These are phyloP conservation scores for Cyprinodon tularosa DNA, from an alignment of 2,113 vertebrate species.

Conservation along the genomic window DNA sequence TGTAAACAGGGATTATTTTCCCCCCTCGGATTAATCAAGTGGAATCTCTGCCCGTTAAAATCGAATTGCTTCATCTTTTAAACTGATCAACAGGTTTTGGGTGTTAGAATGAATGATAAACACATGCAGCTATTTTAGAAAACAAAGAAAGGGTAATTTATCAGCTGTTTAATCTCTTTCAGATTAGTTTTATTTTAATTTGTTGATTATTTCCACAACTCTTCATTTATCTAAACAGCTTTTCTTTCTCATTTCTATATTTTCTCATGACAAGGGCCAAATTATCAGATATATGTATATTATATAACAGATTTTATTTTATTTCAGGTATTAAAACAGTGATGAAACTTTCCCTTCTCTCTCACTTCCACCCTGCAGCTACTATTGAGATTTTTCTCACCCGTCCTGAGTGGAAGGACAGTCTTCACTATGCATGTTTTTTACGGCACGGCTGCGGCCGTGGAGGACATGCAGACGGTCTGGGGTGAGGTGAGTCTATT, in stretches of 20 bases:
- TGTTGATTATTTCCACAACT: background rate
- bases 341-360: no score
- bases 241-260: background rate
- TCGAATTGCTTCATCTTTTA: background rate
- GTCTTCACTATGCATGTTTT: background rate
- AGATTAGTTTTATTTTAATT: no score
- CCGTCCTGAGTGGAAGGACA: background rate
- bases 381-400: background rate
- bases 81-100: background rate
- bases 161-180: background rate
- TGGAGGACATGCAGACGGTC: conserved; percentile 45
- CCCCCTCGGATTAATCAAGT: no score
- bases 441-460: conserved; percentile 13
- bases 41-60: background rate
- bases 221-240: background rate
- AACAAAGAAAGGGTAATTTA: background rate
- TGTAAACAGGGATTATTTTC: background rate
- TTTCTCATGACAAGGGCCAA: background rate
- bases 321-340: no score
- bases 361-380: background rate
- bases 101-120: background rate
- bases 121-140: background rate
- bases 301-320: no score
- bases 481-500: conserved; percentile 34
- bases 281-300: background rate